Base-by-base conservation (phyloP, 2,888 invertebrate species). In the Hypsopygia costalis region DNA sequence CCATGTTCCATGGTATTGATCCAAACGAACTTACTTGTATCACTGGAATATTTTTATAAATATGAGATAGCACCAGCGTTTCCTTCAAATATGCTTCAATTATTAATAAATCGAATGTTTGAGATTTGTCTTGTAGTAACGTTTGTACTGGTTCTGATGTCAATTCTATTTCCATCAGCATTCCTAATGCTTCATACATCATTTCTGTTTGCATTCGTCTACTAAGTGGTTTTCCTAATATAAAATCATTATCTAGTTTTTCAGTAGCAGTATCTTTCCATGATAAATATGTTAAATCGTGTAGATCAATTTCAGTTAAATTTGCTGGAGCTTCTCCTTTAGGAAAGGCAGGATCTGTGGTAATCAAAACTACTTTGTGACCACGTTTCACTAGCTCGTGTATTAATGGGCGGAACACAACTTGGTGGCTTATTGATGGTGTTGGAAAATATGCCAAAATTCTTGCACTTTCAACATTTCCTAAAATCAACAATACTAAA, bases 341-440 rank as follows among this genome's bases (percentile, higher is more conserved):
- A 0, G 58, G 46, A 12, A 62, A 81, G 0, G 47, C 63, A 3
- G 88, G 86, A 44, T 88, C 57, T 12, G 89, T 40, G 1, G 90
- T 87, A 0, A 88, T 49, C 0, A 86, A 62, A 0, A 75, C 65
- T 0, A 90, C 52, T 36, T 90, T 69, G 41, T 90, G 90, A 0
- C 89, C 90, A 8, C 79, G 63, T 34, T 52, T 69, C 0, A 38
- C 36, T 36, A 36, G 10, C 29, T 36, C 36, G 10, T 30, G 36
- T 11, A 10, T 29, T 16, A 36, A 20, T 0, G 36, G 30, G 10
- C 36, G 29, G 10, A 36, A 36, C 6, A 21, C 20, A 7, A 36
- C 36, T 36, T 36, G 36, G 9, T 36, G 36, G n/a, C 36, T 36
- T 20, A 36, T 36, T 7, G 36, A 36, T 21, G 36, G 36, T 8